These are phyloP conservation scores for Todiramphus saurophagus DNA, from an alignment of 2,113 vertebrate species.

Conservation along the genomic window DNA sequence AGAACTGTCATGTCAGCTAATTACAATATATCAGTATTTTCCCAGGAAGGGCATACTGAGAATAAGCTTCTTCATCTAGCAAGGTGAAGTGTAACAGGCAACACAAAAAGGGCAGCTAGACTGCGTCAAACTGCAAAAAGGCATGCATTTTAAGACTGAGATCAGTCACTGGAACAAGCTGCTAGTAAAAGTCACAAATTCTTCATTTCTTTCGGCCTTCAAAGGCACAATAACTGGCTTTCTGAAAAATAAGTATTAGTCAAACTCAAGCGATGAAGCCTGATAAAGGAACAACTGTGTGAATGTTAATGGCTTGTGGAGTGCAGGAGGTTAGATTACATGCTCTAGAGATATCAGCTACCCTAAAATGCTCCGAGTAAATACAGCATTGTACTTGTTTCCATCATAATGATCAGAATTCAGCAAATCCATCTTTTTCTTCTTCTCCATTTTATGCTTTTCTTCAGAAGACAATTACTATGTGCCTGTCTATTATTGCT, in stretches of 20 bases:
- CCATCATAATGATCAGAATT: not conserved
- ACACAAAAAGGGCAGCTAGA: not conserved
- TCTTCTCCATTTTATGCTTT: not conserved
- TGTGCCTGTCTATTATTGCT: not conserved
- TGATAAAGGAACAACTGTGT: not conserved
- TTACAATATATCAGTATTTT: not conserved
- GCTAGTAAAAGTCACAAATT: conserved; percentile 12
- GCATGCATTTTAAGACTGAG: not conserved
- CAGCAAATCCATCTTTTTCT: not conserved
- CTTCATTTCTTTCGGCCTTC: not conserved
- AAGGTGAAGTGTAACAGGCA: not conserved
- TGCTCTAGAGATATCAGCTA: not conserved
- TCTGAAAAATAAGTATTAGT: conserved; percentile 46
- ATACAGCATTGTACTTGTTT: not conserved
- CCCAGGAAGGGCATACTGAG: not conserved
- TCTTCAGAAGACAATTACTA: not conserved
- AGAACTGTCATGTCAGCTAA: not conserved
- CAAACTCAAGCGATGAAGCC: conserved; percentile 23
- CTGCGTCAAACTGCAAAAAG: not conserved
- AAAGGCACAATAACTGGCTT: conserved; percentile 19
- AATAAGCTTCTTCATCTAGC: not conserved
- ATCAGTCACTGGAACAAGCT: conserved; percentile 32
- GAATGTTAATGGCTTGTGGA: not conserved
- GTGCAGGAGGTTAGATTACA: not conserved
- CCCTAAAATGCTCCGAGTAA: conserved; percentile 1